Conservation (phyloP, 2,113 vertebrate species). For the Neotoma lepida region DNA sequence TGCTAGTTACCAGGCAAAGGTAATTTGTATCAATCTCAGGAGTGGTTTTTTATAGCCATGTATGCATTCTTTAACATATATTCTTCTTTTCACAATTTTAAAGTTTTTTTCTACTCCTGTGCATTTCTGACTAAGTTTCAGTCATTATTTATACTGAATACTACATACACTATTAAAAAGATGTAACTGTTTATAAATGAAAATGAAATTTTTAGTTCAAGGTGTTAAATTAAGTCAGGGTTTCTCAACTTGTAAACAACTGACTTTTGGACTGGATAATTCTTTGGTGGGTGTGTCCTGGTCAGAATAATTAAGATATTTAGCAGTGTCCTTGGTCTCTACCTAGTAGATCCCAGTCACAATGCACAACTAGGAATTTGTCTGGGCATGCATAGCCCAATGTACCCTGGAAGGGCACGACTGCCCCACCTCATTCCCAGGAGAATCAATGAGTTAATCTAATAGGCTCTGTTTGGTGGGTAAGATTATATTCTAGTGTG, state of each 20-base stretch:
- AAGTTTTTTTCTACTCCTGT: background rate
- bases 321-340: background rate
- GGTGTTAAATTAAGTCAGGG: slow-evolving; percentile 49
- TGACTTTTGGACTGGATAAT: slow-evolving; percentile 21
- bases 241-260: background rate
- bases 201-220: slow-evolving; percentile 32
- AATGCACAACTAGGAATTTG: background rate
- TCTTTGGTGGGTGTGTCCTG: background rate
- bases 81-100: slow-evolving; percentile 49
- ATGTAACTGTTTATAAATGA: background rate
- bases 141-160: slow-evolving; percentile 28
- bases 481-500: slow-evolving; percentile 40
- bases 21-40: slow-evolving; percentile 36
- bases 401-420: background rate
- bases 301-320: background rate
- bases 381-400: background rate
- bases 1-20: slow-evolving; percentile 41
- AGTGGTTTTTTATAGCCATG: slow-evolving; percentile 30
- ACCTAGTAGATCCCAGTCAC: background rate
- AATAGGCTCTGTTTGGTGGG: background rate
- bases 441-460: slow-evolving; percentile 39
- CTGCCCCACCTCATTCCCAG: background rate
- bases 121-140: slow-evolving; percentile 27
- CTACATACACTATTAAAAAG: slow-evolving; percentile 31
- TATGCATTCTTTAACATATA: slow-evolving; percentile 20